Base-by-base conservation (phyloP, 2,113 vertebrate genomes). In the Seriola aureovittata region DNA sequence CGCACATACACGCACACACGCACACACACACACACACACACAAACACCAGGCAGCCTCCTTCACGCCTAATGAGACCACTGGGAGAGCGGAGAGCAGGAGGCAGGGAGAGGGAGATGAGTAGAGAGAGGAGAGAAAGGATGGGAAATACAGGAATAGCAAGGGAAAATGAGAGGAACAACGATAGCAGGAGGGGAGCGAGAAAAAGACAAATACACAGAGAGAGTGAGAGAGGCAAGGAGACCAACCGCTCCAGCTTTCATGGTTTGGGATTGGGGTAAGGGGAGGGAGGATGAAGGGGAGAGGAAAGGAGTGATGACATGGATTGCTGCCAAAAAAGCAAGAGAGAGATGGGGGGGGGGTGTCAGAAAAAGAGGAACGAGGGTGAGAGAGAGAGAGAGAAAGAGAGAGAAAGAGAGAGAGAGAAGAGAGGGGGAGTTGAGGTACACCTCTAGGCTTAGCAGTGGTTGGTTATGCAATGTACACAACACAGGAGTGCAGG, bases 41-140 rank as follows among this genome's bases (percentile, higher is more conserved):
- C 23, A 69, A 23, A 81, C 85, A 81, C 78, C 52, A 85, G 66
- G 75, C 89, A 89, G 83, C 77, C 82, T 85, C 76, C 91, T 86
- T 91, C 80, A 83, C 40, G 83, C 75, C 85, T 94, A 94, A 93
- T 91, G 91, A 94, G 90, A 93, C 89, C 85, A 80, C 88, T 85
- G 92, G 88, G 89, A 93, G 78, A 87, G 83, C 50, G 85, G 75
- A 75, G 84, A 85, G 81, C 80, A 87, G 76, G 83, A 91, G 82
- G 80, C 76, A 85, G 81, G 38, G 73, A 84, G 71, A 77, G 82
- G 57, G 54, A 78, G 87, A 75, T n/a, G 71, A 86, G 74, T 3
- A 65, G 44, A 58, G 70, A 71, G 68, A 52, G 23, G 46, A 82
- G 64, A 80, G 70, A 54, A 19, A 54, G 44, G 75, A 81, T 80